A percentile compares a stretch with the other conserved stretches of the same genome.
These are phyloP conservation scores for Nysson spinosus DNA, from an alignment of 2,888 invertebrate species.

Conservation along the genomic window DNA sequence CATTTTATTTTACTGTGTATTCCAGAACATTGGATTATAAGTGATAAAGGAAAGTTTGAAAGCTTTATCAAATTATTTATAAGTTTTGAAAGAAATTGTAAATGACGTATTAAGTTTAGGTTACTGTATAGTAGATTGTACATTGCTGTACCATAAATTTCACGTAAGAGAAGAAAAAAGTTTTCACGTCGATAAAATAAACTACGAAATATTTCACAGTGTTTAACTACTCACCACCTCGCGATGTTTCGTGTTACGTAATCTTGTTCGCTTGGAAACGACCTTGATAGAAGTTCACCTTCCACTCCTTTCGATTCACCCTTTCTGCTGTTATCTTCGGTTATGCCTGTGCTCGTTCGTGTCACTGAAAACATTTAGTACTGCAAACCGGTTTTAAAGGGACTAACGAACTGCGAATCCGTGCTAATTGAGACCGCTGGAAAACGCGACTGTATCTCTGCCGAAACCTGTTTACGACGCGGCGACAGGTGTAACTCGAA, in stretches of 20 bases:
- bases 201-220: not conserved
- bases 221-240: not conserved
- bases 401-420: conserved; percentile 70
- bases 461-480: conserved; percentile 54
- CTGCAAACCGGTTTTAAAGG: conserved; percentile 64
- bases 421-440: conserved; percentile 66
- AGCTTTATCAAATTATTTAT: too few species aligned
- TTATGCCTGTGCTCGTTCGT: conserved; percentile 24
- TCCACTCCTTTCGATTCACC: not conserved
- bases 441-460: conserved; percentile 50
- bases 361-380: conserved; percentile 60
- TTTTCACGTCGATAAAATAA: not conserved
- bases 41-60: too few species aligned
- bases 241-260: not conserved
- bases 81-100: too few species aligned
- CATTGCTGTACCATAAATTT: too few species aligned
- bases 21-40: too few species aligned
- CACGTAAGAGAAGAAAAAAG: not conserved
- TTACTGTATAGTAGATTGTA: too few species aligned
- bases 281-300: not conserved
- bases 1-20: too few species aligned
- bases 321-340: conserved; percentile 27
- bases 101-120: too few species aligned
- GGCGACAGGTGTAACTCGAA: conserved; percentile 61
- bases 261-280: conserved; percentile 6